These are phyloP conservation scores for Euura lappo DNA, from an alignment of 1,140 invertebrate genomes.

Conservation along the genomic window DNA sequence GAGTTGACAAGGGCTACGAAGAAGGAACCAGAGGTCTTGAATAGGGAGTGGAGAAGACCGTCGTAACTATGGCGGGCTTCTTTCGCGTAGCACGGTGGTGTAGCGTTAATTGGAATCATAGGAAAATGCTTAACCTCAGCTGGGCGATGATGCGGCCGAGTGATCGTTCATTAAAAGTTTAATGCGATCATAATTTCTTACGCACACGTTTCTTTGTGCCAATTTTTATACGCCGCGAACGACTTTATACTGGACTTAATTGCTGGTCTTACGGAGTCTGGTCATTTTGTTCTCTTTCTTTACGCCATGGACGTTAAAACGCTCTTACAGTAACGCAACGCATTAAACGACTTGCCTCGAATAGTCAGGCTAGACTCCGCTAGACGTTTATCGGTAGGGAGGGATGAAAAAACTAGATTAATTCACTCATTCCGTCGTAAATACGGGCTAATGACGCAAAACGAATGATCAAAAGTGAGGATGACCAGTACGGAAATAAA, in stretches of 20 bases:
- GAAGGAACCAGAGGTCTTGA: not conserved
- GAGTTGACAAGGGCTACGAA: not conserved
- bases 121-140: conserved; percentile 18
- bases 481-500: too few species aligned
- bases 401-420: too few species aligned
- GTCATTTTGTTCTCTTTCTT: not conserved
- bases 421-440: too few species aligned
- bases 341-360: too few species aligned
- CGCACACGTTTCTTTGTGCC: conserved; percentile 11
- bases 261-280: not conserved
- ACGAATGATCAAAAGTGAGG: too few species aligned
- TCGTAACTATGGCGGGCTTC: conserved; percentile 14
- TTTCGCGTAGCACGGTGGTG: conserved; percentile 31
- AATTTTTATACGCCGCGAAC: conserved; percentile 26
- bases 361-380: too few species aligned
- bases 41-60: not conserved
- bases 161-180: conserved; percentile 32
- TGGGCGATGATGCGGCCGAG: conserved; percentile 7
- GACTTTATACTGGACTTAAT: conserved; percentile 22
- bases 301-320: not conserved
- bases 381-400: too few species aligned
- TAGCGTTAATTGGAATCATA: conserved; percentile 34
- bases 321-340: not conserved
- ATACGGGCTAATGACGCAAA: too few species aligned
- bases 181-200: conserved; percentile 22